Conservation (phyloP, 2,113 vertebrate species). For the Heliornis fulica region DNA sequence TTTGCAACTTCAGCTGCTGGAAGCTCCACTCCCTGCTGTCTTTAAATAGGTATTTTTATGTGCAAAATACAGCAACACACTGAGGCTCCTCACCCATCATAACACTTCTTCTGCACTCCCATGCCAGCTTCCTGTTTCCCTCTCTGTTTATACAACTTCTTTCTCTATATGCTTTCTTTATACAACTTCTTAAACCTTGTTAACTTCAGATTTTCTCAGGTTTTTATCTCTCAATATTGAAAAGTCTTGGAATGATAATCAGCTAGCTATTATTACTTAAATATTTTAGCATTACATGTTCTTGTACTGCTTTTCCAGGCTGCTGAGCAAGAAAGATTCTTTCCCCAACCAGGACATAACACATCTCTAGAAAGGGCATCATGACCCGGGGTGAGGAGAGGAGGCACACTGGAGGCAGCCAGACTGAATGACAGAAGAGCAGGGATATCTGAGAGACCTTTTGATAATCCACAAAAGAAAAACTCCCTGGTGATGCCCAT, state of each 20-base stretch:
- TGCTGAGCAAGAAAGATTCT: neutral
- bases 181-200: neutral
- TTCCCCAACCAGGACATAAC: neutral
- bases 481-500: neutral
- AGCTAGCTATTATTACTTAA: neutral
- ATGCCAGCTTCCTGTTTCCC: neutral
- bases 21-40: neutral
- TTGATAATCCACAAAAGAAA: neutral
- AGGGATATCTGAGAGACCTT: neutral
- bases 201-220: neutral
- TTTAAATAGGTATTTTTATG: neutral
- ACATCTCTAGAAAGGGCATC: neutral
- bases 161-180: too few relatives aligned
- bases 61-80: neutral
- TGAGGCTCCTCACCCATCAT: neutral
- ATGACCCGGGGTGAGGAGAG: accelerated
- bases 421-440: neutral
- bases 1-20: neutral
- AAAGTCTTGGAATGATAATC: neutral
- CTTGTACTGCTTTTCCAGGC: neutral
- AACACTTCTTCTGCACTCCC: neutral
- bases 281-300: neutral
- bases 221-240: neutral
- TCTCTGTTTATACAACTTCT: neutral
- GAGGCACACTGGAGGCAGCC: neutral